Conservation (phyloP, 92 coral and sea anemone genomes). For the Isaurus tuberculatus region DNA sequence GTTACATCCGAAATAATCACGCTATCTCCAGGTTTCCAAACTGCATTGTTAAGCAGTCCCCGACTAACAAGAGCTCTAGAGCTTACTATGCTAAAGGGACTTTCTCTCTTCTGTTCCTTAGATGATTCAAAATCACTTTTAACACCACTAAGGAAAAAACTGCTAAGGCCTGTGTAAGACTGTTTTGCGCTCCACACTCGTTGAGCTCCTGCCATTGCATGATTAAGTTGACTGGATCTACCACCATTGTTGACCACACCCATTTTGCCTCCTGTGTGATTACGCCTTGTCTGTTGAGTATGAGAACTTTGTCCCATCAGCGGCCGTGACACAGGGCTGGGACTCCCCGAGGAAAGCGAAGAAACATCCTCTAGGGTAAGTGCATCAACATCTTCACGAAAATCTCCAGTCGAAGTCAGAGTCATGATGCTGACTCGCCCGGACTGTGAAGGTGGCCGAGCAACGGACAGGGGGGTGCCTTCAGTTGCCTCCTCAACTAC, state of each 20-base stretch:
- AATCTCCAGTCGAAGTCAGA: slow-evolving; percentile 78
- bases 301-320: slow-evolving; percentile 12
- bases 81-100: slow-evolving; percentile 2
- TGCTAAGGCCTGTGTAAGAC: slow-evolving; percentile 75
- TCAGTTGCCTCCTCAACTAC: slow-evolving; percentile 68
- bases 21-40: slow-evolving; percentile 90
- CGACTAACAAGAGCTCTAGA: slow-evolving; percentile 56
- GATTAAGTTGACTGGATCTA: neutral
- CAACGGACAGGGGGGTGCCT: slow-evolving; percentile 20
- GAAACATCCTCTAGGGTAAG: slow-evolving; percentile 57
- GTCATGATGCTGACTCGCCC: slow-evolving; percentile 83
- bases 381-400: slow-evolving; percentile 67
- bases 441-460: slow-evolving; percentile 65
- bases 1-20: slow-evolving; percentile 53
- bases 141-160: slow-evolving; percentile 91
- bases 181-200: slow-evolving; percentile 93
- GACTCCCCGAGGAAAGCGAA: slow-evolving; percentile 53
- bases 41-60: slow-evolving; percentile 61
- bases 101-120: neutral
- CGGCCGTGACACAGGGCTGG: slow-evolving; percentile 19
- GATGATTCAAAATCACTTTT: slow-evolving; percentile 47
- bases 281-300: neutral
- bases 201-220: neutral
- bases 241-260: neutral
- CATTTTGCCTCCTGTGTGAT: neutral